phyloP scores from a whole-genome alignment of 2,888 invertebrate species.

The Eupithecia dodoneata region DNA sequence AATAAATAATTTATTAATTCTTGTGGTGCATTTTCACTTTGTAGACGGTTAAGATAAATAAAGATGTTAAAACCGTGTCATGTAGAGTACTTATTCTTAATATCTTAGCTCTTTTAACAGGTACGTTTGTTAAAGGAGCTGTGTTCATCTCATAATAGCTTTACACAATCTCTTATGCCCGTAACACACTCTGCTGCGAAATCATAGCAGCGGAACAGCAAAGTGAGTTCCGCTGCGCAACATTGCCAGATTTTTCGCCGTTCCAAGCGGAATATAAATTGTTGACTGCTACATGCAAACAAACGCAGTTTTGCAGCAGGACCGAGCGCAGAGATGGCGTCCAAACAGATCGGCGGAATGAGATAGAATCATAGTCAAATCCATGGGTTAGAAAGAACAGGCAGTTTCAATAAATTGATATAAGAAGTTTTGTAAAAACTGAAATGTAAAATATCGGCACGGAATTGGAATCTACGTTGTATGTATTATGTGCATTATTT shows the following conservation, averaged over 20 bases:
- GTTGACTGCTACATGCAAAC: no score
- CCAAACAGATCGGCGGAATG: no score
- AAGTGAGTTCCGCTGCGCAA: no score
- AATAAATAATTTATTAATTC: not conserved
- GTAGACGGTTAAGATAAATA: not conserved
- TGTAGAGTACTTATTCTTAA: not conserved
- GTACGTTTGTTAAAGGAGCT: not conserved
- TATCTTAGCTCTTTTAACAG: no score
- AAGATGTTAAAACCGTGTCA: not conserved
- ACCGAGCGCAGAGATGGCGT: no score
- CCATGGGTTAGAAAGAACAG: no score
- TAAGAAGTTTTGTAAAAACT: constrained; percentile 66
- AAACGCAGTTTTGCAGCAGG: no score
- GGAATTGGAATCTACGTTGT: constrained; percentile 45
- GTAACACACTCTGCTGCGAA: no score
- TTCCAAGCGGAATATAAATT: no score
- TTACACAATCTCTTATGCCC: not conserved
- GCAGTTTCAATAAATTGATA: constrained; percentile 49
- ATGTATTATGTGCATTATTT: constrained; percentile 63
- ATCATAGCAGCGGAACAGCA: no score
- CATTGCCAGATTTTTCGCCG: no score
- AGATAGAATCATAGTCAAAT: no score
- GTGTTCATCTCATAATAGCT: not conserved
- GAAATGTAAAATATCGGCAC: constrained; percentile 53
- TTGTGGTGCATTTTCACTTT: not conserved